phyloP scores from a whole-genome alignment of 2,888 invertebrate species.

The Lasius platythorax region DNA sequence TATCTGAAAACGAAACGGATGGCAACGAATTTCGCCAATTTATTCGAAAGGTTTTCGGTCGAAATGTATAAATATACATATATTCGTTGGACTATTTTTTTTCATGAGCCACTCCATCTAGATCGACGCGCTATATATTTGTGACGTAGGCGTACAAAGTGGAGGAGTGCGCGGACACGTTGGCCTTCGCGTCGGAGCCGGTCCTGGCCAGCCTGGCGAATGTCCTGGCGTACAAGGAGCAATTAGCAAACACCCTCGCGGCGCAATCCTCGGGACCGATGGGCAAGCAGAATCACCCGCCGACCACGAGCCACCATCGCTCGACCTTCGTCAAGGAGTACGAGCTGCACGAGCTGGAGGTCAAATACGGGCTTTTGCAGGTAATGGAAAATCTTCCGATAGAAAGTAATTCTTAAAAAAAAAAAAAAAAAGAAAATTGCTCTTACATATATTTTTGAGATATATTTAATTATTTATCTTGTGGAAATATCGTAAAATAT shows the following conservation, averaged over 20 bases:
- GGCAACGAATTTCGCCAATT: neutral
- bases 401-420: neutral
- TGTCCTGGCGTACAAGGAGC: slow-evolving; percentile 93
- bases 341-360: slow-evolving; percentile 95
- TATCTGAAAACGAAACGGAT: neutral
- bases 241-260: slow-evolving; percentile 84
- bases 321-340: slow-evolving; percentile 93
- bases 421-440: neutral
- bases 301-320: slow-evolving; percentile 80
- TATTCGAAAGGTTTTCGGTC: neutral
- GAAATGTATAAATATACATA: neutral
- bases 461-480: neutral
- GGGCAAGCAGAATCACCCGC: slow-evolving; percentile 73
- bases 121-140: slow-evolving; percentile 23
- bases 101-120: slow-evolving; percentile 8
- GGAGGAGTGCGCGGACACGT: slow-evolving; percentile 94
- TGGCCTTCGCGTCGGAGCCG: slow-evolving; percentile 98
- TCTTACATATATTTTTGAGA: neutral
- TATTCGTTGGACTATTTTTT: neutral
- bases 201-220: slow-evolving; percentile 96
- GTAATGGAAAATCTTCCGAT: slow-evolving; percentile 86
- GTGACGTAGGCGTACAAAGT: slow-evolving; percentile 83
- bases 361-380: slow-evolving; percentile 97
- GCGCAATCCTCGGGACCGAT: slow-evolving; percentile 81
- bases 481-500: neutral